phyloP scores from a whole-genome alignment of 2,113 vertebrate genomes.

The Cichladusa arquata region DNA sequence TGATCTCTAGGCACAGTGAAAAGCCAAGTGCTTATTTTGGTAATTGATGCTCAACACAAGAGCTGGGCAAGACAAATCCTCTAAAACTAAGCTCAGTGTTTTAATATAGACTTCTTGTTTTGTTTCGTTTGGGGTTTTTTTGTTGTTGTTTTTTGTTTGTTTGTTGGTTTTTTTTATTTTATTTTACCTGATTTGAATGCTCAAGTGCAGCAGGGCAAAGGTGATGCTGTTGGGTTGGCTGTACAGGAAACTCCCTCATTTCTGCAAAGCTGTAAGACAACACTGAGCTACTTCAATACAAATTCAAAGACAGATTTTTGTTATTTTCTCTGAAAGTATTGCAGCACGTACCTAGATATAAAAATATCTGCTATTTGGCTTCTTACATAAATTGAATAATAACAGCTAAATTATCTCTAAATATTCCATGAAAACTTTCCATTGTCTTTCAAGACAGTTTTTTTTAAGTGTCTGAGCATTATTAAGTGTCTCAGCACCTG shows the following conservation, averaged over 20 bases:
- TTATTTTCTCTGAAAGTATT: not conserved
- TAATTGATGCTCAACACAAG: not conserved
- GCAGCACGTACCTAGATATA: not conserved
- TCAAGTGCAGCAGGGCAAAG: not conserved
- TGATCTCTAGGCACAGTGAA: not conserved
- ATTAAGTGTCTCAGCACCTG: not conserved
- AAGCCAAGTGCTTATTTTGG: not conserved
- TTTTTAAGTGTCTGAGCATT: not conserved
- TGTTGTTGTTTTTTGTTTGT: too few relatives aligned
- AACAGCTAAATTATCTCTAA: not conserved
- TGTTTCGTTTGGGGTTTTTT: too few relatives aligned
- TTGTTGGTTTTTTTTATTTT: too few relatives aligned
- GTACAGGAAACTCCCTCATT: not conserved
- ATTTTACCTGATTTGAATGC: not conserved
- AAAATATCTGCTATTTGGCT: not conserved
- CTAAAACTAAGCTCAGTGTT: not conserved
- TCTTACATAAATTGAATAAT: not conserved
- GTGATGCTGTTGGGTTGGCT: not conserved
- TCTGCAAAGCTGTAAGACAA: not conserved
- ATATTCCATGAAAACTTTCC: not conserved
- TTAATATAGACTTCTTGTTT: not conserved
- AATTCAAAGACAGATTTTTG: not conserved
- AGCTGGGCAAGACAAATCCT: not conserved
- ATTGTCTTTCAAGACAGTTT: not conserved
- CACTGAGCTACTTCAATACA: not conserved